phyloP scores from a whole-genome alignment of 2,888 invertebrate species.

The Eilema caniola region DNA sequence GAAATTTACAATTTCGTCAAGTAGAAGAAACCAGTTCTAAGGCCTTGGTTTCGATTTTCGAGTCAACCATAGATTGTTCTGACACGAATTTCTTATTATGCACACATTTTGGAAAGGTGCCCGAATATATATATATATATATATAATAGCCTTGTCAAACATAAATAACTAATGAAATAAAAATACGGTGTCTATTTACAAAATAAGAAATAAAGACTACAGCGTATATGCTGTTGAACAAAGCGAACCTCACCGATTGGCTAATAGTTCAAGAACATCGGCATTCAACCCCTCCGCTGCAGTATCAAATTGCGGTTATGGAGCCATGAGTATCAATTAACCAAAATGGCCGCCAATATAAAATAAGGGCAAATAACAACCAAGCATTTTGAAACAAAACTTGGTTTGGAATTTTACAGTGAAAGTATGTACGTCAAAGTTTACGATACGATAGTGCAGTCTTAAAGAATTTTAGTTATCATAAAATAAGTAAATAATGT shows the following conservation, averaged over 20 bases:
- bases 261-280: conserved; percentile 57
- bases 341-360: conserved; percentile 65
- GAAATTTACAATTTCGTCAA: too few species aligned
- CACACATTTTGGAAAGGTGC: not conserved
- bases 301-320: conserved; percentile 68
- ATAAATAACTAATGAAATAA: not conserved
- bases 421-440: not conserved
- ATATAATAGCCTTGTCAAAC: too few species aligned
- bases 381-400: not conserved
- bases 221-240: conserved; percentile 38
- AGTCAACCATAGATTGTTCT: not conserved
- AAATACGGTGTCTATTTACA: conserved; percentile 26
- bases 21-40: too few species aligned
- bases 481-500: conserved; percentile 15
- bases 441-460: conserved; percentile 11
- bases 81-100: not conserved
- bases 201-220: conserved; percentile 28
- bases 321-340: conserved; percentile 69
- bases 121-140: too few species aligned
- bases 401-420: not conserved
- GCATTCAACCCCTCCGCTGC: conserved; percentile 60
- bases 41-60: too few species aligned
- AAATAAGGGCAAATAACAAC: conserved; percentile 26
- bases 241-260: conserved; percentile 56
- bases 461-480: conserved; percentile 9